These are phyloP conservation scores for Omphaloscelis lunosa DNA, from an alignment of 2,888 invertebrate species.

Conservation along the genomic window DNA sequence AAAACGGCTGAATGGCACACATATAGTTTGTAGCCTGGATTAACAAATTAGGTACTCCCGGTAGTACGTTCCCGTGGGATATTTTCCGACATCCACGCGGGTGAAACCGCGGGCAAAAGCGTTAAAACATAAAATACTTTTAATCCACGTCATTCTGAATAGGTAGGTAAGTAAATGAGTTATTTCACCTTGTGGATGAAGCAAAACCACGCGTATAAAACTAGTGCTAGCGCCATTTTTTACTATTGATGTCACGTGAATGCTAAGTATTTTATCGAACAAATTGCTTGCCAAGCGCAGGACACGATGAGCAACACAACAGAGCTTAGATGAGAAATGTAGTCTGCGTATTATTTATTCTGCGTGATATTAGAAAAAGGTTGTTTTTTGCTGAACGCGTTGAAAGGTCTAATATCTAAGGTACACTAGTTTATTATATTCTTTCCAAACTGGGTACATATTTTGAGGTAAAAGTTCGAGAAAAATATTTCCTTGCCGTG, in stretches of 20 bases:
- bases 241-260: conserved; percentile 14
- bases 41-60: no score
- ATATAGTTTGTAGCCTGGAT: no score
- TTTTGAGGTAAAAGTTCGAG: conserved; percentile 19
- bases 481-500: conserved; percentile 12
- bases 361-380: conserved; percentile 5
- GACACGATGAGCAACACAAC: neutral
- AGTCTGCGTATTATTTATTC: neutral
- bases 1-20: no score
- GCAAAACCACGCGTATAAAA: neutral
- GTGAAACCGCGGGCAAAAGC: no score
- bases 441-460: neutral
- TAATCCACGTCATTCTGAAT: neutral
- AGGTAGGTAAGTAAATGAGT: neutral
- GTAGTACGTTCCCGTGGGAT: no score
- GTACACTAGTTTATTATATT: conserved; percentile 5
- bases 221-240: conserved; percentile 2
- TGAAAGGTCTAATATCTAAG: neutral
- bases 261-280: conserved; percentile 21
- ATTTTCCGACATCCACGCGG: no score
- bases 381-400: neutral
- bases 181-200: neutral
- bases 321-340: neutral
- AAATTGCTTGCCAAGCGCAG: conserved; percentile 49
- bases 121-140: neutral